phyloP scores from a whole-genome alignment of 2,888 invertebrate genomes.

The Sepioteuthis lessoniana region DNA sequence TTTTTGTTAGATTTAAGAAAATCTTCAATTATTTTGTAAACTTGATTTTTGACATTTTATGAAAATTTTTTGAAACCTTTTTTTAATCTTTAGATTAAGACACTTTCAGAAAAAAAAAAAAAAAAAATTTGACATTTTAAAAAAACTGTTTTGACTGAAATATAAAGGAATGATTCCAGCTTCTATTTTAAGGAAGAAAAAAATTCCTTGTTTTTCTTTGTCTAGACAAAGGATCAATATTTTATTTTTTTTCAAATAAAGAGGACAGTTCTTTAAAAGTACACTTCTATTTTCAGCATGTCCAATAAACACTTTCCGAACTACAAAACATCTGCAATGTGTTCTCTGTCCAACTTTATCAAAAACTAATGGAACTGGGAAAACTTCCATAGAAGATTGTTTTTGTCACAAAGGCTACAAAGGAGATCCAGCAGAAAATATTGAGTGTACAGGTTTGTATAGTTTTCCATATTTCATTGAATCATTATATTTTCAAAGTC shows the following conservation, averaged over 20 bases:
- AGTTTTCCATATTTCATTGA: neutral
- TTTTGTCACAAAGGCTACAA: neutral
- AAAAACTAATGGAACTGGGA: neutral
- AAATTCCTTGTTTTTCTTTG: neutral
- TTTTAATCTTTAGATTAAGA: too few relatives aligned
- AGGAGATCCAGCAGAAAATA: neutral
- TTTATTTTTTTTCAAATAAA: neutral
- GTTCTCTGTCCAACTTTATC: conserved; percentile 25
- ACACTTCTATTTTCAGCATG: conserved; percentile 41
- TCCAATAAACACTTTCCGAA: neutral
- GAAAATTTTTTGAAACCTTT: too few relatives aligned
- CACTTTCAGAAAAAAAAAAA: neutral
- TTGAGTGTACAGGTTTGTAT: conserved; percentile 1
- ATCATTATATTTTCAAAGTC: neutral
- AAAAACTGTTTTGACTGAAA: neutral
- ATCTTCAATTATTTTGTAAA: too few relatives aligned
- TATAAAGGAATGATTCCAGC: neutral
- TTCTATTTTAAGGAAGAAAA: neutral
- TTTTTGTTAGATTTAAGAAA: too few relatives aligned
- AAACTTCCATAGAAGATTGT: conserved; percentile 45
- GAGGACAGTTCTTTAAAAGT: neutral
- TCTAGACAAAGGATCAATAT: neutral
- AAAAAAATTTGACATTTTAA: neutral
- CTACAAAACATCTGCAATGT: neutral
- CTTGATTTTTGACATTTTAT: too few relatives aligned